These are phyloP conservation scores for Cylas formicarius DNA, from an alignment of 1,140 invertebrate genomes.

Conservation along the genomic window DNA sequence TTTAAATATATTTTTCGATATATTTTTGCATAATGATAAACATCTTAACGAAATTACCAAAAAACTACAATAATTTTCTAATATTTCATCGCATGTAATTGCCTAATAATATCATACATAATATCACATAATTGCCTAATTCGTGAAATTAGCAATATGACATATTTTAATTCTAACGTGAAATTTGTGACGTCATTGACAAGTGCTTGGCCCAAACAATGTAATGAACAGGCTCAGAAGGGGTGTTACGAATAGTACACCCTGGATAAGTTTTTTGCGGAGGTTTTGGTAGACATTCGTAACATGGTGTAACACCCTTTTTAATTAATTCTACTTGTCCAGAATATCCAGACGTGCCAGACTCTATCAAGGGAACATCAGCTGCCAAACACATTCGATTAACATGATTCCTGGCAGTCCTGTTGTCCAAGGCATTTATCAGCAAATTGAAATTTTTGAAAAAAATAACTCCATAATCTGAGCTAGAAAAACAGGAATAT, in stretches of 20 bases:
- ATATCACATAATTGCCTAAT: no score
- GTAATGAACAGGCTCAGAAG: conserved; percentile 98
- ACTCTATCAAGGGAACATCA: conserved; percentile 89
- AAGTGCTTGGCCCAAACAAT: conserved; percentile 99
- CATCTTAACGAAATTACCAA: no score
- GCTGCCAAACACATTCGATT: conserved; percentile 98
- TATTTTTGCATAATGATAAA: no score
- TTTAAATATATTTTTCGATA: no score
- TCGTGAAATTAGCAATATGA: no score
- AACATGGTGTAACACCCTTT: conserved; percentile 89
- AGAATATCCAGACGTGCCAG: conserved; percentile 92
- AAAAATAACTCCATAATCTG: conserved; percentile 85
- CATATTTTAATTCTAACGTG: no score
- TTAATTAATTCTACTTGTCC: conserved; percentile 88
- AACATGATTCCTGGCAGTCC: conserved; percentile 93
- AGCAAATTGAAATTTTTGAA: conserved; percentile 91
- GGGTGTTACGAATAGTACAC: conserved; percentile 98
- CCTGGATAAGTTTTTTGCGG: conserved; percentile 91
- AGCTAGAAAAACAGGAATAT: conserved; percentile 60
- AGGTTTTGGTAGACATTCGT: conserved; percentile 91
- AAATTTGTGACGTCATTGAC: no score
- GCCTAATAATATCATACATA: no score
- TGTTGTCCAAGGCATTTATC: conserved; percentile 96
- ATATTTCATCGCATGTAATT: no score
- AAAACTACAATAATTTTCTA: no score